Conservation (phyloP, 2,888 invertebrate genomes). For the Chrysodeixis includens region DNA sequence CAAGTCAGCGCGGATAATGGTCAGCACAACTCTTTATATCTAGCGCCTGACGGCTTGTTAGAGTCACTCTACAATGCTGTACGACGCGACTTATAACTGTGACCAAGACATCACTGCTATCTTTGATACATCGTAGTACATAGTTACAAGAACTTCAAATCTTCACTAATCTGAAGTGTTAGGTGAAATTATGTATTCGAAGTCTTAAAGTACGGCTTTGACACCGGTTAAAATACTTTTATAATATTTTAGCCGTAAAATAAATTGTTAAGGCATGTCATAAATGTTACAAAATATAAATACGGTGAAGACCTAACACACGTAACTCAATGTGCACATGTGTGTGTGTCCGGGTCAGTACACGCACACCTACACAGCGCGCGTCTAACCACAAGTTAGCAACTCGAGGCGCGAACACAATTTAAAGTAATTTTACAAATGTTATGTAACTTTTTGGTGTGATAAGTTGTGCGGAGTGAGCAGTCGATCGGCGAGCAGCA, state of each 20-base stretch:
- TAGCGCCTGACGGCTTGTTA: background rate
- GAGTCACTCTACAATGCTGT: background rate
- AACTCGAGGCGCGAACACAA: conserved; percentile 8
- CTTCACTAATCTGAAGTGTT: too few relatives aligned
- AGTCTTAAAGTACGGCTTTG: too few relatives aligned
- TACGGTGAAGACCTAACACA: background rate
- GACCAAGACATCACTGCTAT: too few relatives aligned
- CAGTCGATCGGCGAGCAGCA: conserved; percentile 21
- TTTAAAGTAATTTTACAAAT: conserved; percentile 28
- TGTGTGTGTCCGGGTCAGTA: background rate
- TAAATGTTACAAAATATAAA: background rate
- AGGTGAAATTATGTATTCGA: too few relatives aligned
- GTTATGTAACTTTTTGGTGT: conserved; percentile 27
- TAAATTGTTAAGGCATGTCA: background rate
- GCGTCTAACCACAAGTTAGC: background rate
- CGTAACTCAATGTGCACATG: background rate
- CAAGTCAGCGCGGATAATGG: background rate
- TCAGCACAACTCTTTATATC: background rate
- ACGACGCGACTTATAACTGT: background rate
- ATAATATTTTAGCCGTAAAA: background rate
- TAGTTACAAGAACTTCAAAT: too few relatives aligned
- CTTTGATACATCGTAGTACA: too few relatives aligned
- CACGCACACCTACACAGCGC: background rate
- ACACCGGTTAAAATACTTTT: background rate
- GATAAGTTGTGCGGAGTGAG: conserved; percentile 16